A percentile compares a stretch with the other conserved stretches of the same genome.
These are phyloP conservation scores for Bradypodion ventrale DNA, from an alignment of 2,797 vertebrate genomes.

Conservation along the genomic window DNA sequence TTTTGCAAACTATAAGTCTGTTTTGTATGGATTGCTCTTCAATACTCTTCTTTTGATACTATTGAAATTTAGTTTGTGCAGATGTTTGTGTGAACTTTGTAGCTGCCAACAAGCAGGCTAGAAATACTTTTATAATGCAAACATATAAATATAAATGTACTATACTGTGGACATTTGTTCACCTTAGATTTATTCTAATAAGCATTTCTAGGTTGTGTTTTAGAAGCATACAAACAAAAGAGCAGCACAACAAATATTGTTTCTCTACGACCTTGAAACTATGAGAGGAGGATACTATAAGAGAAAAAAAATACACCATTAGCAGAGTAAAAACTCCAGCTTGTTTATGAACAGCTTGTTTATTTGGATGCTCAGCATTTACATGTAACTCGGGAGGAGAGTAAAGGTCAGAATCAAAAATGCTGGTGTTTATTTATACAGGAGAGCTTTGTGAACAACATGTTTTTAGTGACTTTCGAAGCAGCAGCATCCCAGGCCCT, in stretches of 20 bases:
- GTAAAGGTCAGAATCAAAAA: constrained; percentile 71
- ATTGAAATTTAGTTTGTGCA: neutral
- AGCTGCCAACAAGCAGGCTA: neutral
- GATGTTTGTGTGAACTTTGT: neutral
- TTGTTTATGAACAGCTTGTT: neutral
- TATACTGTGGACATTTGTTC: neutral
- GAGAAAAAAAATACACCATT: accelerated
- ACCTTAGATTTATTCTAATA: neutral
- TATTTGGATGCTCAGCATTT: constrained; percentile 62
- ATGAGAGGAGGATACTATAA: neutral
- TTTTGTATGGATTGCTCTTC: neutral
- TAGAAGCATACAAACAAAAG: neutral
- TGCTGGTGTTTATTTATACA: constrained; percentile 67
- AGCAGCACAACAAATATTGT: neutral
- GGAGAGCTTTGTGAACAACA: constrained; percentile 55
- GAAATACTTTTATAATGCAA: neutral
- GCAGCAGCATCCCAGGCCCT: constrained; percentile 43
- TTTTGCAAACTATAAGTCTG: neutral
- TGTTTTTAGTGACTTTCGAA: constrained; percentile 65
- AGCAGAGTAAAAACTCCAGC: accelerated
- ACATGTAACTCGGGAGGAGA: constrained; percentile 65
- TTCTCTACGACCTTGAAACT: neutral
- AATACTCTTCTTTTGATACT: neutral
- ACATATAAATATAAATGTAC: neutral
- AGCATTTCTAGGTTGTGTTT: neutral